phyloP scores from a whole-genome alignment of 2,888 invertebrate species.

The Asteroscopus sphinx region DNA sequence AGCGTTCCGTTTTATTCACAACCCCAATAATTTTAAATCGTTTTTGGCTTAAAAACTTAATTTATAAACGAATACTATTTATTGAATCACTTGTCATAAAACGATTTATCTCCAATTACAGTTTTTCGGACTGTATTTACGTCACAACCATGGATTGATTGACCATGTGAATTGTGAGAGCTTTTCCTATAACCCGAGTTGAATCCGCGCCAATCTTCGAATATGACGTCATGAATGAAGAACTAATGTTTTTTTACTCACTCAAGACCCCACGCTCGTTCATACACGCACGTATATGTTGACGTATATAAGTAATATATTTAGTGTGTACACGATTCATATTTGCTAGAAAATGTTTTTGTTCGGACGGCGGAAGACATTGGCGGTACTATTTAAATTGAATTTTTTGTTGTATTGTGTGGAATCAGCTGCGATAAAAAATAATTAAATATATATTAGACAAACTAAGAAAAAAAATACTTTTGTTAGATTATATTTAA shows the following conservation, averaged over 20 bases:
- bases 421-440: constrained; percentile 66
- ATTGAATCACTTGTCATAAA: no score
- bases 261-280: constrained; percentile 65
- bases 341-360: constrained; percentile 60
- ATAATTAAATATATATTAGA: no score
- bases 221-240: constrained; percentile 18
- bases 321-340: constrained; percentile 56
- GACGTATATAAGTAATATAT: constrained; percentile 61
- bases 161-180: neutral
- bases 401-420: constrained; percentile 55
- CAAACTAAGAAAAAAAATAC: no score
- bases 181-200: neutral
- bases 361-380: constrained; percentile 51
- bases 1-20: no score
- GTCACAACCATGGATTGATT: neutral
- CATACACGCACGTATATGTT: constrained; percentile 69
- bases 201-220: constrained; percentile 15
- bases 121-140: no score
- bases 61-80: no score
- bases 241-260: constrained; percentile 54
- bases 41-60: no score
- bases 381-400: constrained; percentile 49
- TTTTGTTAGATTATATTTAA: no score
- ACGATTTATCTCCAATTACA: no score
- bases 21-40: no score